Conservation (phyloP, 2,113 vertebrate species). For the Seriola aureovittata region DNA sequence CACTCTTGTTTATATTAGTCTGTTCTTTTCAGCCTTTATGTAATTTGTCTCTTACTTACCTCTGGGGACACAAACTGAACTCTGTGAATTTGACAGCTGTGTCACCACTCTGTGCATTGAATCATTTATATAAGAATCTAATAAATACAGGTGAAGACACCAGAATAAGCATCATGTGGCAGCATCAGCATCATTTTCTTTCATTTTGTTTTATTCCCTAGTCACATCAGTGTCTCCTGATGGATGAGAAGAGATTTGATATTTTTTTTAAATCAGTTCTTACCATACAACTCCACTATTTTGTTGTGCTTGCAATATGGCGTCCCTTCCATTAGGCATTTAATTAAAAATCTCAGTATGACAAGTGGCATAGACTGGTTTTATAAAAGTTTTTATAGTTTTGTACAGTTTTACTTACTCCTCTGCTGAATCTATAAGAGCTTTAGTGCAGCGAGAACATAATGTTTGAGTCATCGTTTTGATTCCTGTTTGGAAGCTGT, state of each 20-base stretch:
- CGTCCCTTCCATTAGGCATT: neutral
- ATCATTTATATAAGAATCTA: neutral
- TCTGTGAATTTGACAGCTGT: conserved; percentile 16
- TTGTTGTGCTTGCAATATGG: neutral
- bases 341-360: neutral
- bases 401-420: neutral
- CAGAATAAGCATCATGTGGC: neutral
- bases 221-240: neutral
- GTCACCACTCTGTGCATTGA: conserved; percentile 2
- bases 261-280: neutral
- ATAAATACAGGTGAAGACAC: neutral
- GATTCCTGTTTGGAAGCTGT: neutral
- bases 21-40: conserved; percentile 52
- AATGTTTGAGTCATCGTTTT: neutral
- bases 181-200: neutral
- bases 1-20: conserved; percentile 10
- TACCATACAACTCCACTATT: neutral
- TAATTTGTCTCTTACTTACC: conserved; percentile 40
- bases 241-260: neutral
- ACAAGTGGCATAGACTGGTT: neutral
- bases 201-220: no score
- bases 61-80: conserved; percentile 35
- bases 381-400: neutral
- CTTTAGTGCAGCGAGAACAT: neutral
- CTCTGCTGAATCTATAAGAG: neutral